Base-by-base conservation (phyloP, 2,888 invertebrate species). In the Acholoe squamosa region DNA sequence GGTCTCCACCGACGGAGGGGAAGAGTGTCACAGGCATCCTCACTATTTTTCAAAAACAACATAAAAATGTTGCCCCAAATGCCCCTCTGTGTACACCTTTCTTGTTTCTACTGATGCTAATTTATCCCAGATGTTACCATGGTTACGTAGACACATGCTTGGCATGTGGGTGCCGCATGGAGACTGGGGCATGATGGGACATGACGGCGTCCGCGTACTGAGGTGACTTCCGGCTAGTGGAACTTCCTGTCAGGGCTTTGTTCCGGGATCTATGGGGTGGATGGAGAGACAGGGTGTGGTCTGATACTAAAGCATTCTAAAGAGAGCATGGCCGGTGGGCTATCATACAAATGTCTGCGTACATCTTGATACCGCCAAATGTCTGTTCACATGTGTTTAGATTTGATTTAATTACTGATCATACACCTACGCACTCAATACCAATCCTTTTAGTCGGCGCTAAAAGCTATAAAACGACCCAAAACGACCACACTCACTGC, bases 121-220 rank as follows among this genome's bases (percentile, higher is more conserved):
- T 34, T 80, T 34, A 80, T 34, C 16, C 80, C 80, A 80, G 80
- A 14, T 80, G 80, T 80, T 43, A 34, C 80, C n/a, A 80, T 80
- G 80, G 80, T 80, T 80, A 80, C 80, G 80, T 80, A 16, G 33
- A 80, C 80, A 80, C 22, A 43, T 43, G 80, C 3, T 19, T 80
- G 80, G 80, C 80, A 80, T 33, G 14, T 43, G 80, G 22, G 14
- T 80, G 12, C 80, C 0, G 71, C 22, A 3, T 10, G n/a, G 80
- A 0, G 0, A 14, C 43, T 7, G 43, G n/a, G 33, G 80, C 43
- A 43, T 80, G 80, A 80, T 80, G 80, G 80, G 80, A 43, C n/a
- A 80, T 80, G 80, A 80, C 80, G 43, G 33, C 33, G 80, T 80
- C 43, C 28, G 25, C 71, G 80, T 34, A 80, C 34, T 80, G 80